Conservation (phyloP, 2,797 vertebrate genomes). For the Microtus californicus region DNA sequence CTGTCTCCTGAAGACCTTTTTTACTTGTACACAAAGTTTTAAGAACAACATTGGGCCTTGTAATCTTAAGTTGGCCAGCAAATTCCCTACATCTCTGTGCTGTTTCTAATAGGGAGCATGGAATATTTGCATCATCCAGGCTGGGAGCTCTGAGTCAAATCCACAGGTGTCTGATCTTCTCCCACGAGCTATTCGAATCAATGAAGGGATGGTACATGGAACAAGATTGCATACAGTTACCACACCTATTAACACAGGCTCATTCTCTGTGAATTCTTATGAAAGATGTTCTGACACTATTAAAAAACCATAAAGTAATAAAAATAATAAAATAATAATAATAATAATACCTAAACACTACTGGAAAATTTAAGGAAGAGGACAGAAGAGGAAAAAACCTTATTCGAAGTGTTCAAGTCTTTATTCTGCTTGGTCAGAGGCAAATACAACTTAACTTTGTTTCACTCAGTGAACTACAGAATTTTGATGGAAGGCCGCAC, state of each 20-base stretch:
- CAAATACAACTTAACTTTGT: conserved; percentile 51
- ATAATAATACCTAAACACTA: not conserved
- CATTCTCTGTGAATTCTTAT: not conserved
- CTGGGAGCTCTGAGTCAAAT: not conserved
- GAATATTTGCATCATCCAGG: not conserved
- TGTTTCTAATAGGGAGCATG: not conserved
- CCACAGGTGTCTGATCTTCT: not conserved
- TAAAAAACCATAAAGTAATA: not conserved
- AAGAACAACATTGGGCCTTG: conserved; percentile 26
- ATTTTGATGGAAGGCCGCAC: not conserved
- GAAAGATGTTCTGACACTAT: not conserved
- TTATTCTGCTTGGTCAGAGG: conserved; percentile 1
- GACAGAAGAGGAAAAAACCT: not conserved
- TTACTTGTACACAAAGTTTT: conserved; percentile 11
- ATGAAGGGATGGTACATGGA: conserved; percentile 23
- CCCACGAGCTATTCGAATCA: not conserved
- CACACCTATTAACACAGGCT: not conserved
- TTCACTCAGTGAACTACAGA: not conserved
- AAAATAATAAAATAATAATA: not conserved
- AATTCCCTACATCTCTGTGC: not conserved
- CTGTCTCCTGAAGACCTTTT: not conserved
- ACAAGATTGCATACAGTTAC: conserved; percentile 2
- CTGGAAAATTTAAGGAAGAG: conserved; percentile 63
- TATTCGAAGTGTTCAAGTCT: conserved; percentile 36
- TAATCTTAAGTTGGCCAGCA: not conserved